Evolutionary conservation across 92 coral and sea anemone species (phyloP).

Genomic region (Paramuricea clavata): DNA sequence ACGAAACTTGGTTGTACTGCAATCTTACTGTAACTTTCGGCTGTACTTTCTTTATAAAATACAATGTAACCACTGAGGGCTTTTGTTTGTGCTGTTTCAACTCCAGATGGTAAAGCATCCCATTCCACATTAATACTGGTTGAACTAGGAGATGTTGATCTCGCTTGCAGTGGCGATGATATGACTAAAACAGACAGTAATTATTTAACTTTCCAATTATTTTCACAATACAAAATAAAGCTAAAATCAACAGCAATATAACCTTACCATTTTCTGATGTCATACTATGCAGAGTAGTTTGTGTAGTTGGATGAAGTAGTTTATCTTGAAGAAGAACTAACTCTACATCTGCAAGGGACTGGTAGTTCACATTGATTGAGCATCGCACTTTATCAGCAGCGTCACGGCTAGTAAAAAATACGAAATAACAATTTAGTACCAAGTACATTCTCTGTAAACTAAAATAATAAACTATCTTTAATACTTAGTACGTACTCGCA

Average conservation of each 20-base stretch:
- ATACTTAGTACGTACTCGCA: too few species aligned
- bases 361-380: neutral
- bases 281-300: conserved; percentile 3
- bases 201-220: too few species aligned
- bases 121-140: neutral
- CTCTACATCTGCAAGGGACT: conserved; percentile 1
- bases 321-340: conserved; percentile 38
- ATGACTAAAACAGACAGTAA: neutral
- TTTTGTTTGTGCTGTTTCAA: neutral
- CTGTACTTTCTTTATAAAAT: neutral
- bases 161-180: neutral
- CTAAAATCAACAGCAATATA: neutral
- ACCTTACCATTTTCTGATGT: conserved; percentile 12
- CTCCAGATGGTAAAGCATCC: neutral
- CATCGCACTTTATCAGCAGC: neutral
- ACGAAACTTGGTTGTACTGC: neutral
- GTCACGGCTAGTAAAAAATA: neutral
- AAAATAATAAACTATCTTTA: too few species aligned
- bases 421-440: neutral
- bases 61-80: neutral
- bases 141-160: neutral
- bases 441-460: neutral
- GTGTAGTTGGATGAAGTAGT: neutral
- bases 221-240: too few species aligned
- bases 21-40: neutral